Conservation (phyloP, 2,113 vertebrate species). For the Anoplopoma fimbria region DNA sequence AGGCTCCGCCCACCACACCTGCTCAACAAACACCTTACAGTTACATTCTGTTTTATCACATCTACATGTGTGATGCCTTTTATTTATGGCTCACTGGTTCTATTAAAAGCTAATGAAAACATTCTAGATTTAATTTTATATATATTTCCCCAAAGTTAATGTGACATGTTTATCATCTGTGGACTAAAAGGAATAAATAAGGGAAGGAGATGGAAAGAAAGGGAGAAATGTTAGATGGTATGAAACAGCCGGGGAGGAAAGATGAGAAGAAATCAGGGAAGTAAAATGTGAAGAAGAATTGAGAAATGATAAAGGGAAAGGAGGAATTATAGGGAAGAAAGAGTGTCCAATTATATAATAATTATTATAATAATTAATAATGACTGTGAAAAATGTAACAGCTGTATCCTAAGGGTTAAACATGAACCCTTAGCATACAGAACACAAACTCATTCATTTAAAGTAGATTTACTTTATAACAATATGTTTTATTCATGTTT, state of each 20-base stretch:
- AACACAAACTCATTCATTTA: neutral
- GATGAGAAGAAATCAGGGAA: neutral
- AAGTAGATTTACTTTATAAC: no score
- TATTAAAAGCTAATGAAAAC: neutral
- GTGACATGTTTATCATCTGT: neutral
- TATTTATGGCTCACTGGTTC: neutral
- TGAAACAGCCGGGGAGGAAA: no score
- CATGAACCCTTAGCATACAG: neutral
- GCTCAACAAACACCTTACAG: neutral
- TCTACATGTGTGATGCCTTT: no score
- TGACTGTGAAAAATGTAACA: neutral
- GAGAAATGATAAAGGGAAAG: neutral
- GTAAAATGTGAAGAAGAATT: neutral
- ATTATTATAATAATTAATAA: neutral
- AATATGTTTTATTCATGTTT: neutral
- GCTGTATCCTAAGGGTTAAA: no score
- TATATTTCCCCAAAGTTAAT: neutral
- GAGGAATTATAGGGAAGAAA: neutral
- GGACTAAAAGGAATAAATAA: neutral
- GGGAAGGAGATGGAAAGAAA: neutral
- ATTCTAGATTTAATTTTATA: neutral
- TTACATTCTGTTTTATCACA: neutral
- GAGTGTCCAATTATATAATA: neutral
- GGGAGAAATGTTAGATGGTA: neutral
- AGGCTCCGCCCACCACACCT: conserved; percentile 6